phyloP scores from a whole-genome alignment of 2,888 invertebrate genomes.

The Athalia cordata region DNA sequence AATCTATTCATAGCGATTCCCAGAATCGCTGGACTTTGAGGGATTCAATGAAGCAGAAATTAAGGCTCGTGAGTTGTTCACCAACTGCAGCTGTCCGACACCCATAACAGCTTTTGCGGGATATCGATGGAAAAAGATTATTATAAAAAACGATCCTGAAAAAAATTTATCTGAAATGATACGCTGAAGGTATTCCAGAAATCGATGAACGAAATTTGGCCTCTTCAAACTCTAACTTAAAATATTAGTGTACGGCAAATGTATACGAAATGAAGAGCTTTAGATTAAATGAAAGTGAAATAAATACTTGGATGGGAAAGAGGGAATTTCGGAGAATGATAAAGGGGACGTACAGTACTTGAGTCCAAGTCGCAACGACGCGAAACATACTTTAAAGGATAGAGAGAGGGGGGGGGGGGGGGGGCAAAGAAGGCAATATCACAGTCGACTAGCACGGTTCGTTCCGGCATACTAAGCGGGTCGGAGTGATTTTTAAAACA shows the following conservation, averaged over 20 bases:
- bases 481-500: slow-evolving; percentile 68
- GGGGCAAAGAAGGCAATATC: slow-evolving; percentile 64
- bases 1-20: background rate
- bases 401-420: slow-evolving; percentile 23
- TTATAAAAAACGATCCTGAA: background rate
- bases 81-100: background rate
- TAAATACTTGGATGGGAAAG: background rate
- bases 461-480: slow-evolving; percentile 66
- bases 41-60: slow-evolving; percentile 4
- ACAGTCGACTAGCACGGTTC: slow-evolving; percentile 67
- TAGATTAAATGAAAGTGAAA: slow-evolving; percentile 23
- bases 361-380: background rate
- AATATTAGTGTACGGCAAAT: too few relatives aligned
- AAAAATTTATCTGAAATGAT: background rate
- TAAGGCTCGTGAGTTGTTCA: background rate
- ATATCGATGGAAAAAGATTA: background rate
- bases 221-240: too few relatives aligned
- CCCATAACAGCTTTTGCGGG: background rate
- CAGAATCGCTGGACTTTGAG: background rate
- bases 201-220: too few relatives aligned
- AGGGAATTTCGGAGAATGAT: slow-evolving; percentile 42
- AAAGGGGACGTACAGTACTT: slow-evolving; percentile 34
- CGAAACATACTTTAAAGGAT: background rate
- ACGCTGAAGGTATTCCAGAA: too few relatives aligned
- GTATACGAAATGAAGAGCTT: background rate